Percentiles rank a stretch among this genome's conserved stretches.
These are phyloP conservation scores for Porites evermanni DNA, from an alignment of 92 coral and sea anemone species.

Conservation along the genomic window DNA sequence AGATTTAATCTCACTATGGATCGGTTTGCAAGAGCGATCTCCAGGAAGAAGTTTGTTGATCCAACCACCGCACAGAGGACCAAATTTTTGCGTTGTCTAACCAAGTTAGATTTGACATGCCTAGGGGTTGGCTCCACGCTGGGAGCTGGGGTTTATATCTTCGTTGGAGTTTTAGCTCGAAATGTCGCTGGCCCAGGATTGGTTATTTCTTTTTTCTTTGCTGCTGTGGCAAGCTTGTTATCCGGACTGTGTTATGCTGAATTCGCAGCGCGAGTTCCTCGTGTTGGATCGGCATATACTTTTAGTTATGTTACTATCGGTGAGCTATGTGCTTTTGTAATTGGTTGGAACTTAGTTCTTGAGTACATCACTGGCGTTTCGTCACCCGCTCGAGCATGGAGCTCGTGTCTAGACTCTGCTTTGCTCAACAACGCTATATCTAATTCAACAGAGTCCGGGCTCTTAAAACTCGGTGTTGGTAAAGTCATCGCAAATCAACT, in stretches of 20 bases:
- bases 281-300: slow-evolving; percentile 71
- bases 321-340: slow-evolving; percentile 77
- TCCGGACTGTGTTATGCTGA: slow-evolving; percentile 78
- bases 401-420: slow-evolving; percentile 60
- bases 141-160: slow-evolving; percentile 54
- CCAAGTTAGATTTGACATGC: slow-evolving; percentile 4
- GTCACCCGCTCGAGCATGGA: slow-evolving; percentile 58
- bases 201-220: slow-evolving; percentile 67
- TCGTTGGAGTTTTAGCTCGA: slow-evolving; percentile 73
- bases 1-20: too few relatives aligned
- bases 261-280: slow-evolving; percentile 8
- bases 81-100: not conserved
- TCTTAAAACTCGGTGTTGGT: not conserved
- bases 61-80: not conserved
- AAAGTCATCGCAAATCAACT: not conserved
- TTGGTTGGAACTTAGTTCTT: slow-evolving; percentile 75
- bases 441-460: not conserved
- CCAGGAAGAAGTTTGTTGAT: not conserved
- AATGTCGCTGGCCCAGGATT: slow-evolving; percentile 75
- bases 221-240: slow-evolving; percentile 65
- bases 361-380: slow-evolving; percentile 66
- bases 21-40: not conserved
- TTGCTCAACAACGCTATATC: not conserved
- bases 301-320: slow-evolving; percentile 71
- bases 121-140: not conserved